Evolutionary conservation across 2,888 invertebrate genomes (phyloP).

Genomic region (Metalampra italica): DNA sequence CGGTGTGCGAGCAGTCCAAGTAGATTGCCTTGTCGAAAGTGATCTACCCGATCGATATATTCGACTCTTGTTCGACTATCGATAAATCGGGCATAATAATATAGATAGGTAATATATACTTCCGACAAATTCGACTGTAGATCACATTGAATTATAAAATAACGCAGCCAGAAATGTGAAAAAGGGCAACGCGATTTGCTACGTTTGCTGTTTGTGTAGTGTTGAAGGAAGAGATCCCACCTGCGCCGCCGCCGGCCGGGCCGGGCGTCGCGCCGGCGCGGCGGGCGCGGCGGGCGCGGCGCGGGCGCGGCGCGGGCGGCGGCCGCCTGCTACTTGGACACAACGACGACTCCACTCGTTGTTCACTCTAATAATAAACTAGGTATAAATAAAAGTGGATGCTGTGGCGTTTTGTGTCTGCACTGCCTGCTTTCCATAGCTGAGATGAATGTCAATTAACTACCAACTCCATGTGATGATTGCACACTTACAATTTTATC

Average conservation of each 20-base stretch:
- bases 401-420: constrained; percentile 64
- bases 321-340: constrained; percentile 50
- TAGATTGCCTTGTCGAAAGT: background rate
- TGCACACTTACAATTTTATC: background rate
- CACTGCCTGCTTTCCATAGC: constrained; percentile 52
- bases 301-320: constrained; percentile 31
- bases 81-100: background rate
- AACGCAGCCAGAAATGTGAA: background rate
- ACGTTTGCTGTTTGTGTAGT: constrained; percentile 40
- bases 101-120: constrained; percentile 6
- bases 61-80: constrained; percentile 1
- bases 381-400: constrained; percentile 66
- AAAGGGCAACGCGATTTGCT: constrained; percentile 29
- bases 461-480: constrained; percentile 21
- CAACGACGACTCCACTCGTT: constrained; percentile 51
- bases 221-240: constrained; percentile 57
- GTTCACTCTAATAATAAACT: constrained; percentile 58
- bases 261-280: constrained; percentile 10
- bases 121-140: constrained; percentile 14
- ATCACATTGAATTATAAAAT: constrained; percentile 7
- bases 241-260: constrained; percentile 34
- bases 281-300: too few species aligned
- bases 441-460: constrained; percentile 63
- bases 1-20: background rate
- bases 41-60: constrained; percentile 1